Evolutionary conservation across 1,140 invertebrate species (phyloP).

Genomic region (Asbolus verrucosus): DNA sequence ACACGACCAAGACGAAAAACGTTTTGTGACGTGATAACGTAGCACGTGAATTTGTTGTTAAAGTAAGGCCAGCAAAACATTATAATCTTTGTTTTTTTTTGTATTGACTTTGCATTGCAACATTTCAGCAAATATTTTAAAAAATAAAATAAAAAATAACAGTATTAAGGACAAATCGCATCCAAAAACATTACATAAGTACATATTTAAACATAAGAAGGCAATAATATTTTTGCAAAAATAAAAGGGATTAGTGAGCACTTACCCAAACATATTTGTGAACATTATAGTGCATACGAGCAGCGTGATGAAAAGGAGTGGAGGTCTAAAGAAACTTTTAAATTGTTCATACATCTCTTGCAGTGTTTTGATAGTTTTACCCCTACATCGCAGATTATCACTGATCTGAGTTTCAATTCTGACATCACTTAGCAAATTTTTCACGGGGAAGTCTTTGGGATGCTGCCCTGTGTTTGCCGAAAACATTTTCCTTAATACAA

Average conservation of each 20-base stretch:
- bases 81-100: neutral
- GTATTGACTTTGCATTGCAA: neutral
- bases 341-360: conserved; percentile 69
- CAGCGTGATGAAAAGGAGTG: conserved; percentile 68
- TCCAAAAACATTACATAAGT: too few species aligned
- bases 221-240: conserved; percentile 35
- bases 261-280: conserved; percentile 77
- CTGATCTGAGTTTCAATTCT: conserved; percentile 4
- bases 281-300: conserved; percentile 72
- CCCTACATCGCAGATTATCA: conserved; percentile 48
- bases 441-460: conserved; percentile 65
- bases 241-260: conserved; percentile 43
- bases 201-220: too few species aligned
- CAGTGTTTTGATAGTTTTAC: conserved; percentile 65
- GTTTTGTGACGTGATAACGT: too few species aligned
- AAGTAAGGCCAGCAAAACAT: neutral
- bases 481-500: conserved; percentile 72
- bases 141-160: too few species aligned
- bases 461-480: conserved; percentile 70
- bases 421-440: conserved; percentile 56
- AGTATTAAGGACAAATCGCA: too few species aligned
- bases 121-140: conserved; percentile 6
- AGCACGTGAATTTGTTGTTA: neutral
- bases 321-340: conserved; percentile 67
- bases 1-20: too few species aligned